Evolutionary conservation across 2,888 invertebrate genomes (phyloP).

Genomic region (Tryphoninae sp.): DNA sequence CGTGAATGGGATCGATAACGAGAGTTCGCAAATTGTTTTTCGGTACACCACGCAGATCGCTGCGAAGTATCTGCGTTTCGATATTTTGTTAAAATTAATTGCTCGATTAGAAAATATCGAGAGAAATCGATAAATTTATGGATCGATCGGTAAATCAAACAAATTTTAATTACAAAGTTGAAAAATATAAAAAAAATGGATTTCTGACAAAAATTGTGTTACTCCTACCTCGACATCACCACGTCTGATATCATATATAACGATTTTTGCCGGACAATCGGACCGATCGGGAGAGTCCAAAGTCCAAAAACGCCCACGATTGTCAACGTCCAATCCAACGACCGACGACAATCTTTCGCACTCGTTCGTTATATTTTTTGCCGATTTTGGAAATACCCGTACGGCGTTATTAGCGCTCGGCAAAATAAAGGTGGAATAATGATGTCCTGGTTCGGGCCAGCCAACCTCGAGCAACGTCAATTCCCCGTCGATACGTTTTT

Average conservation of each 20-base stretch:
- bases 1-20: constrained; percentile 74
- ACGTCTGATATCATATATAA: constrained; percentile 79
- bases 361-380: constrained; percentile 66
- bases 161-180: too few species aligned
- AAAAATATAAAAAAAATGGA: too few species aligned
- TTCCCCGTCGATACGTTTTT: constrained; percentile 20
- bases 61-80: constrained; percentile 64
- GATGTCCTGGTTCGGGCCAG: constrained; percentile 74
- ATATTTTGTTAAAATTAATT: too few species aligned
- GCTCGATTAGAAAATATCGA: neutral
- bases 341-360: constrained; percentile 79
- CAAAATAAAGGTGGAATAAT: constrained; percentile 11
- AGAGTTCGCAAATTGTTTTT: constrained; percentile 73
- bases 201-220: neutral
- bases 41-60: constrained; percentile 69
- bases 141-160: neutral
- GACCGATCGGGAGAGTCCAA: constrained; percentile 79
- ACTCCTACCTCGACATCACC: constrained; percentile 72
- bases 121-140: neutral
- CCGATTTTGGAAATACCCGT: constrained; percentile 60
- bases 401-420: constrained; percentile 40
- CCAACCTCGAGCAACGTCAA: constrained; percentile 79
- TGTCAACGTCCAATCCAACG: constrained; percentile 79
- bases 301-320: constrained; percentile 81
- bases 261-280: constrained; percentile 79